Percentiles rank a stretch among this genome's conserved stretches.
Conservation (phyloP, 2,797 vertebrate genomes). For the Helarctos malayanus region DNA sequence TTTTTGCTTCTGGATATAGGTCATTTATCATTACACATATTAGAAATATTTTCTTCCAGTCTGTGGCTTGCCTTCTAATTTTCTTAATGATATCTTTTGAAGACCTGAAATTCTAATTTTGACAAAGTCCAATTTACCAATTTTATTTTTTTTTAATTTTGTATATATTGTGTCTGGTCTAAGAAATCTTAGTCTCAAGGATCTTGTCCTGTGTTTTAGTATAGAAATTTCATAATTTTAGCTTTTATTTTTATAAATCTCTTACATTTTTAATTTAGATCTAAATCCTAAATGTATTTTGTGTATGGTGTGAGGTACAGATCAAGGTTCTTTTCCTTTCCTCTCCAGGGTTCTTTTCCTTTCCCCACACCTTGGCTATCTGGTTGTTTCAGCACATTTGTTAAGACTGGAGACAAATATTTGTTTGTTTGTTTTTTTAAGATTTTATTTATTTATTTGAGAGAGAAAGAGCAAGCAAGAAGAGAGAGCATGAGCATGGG, state of each 20-base stretch:
- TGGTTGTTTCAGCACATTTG: not conserved
- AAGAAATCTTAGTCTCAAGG: not conserved
- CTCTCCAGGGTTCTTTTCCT: not conserved
- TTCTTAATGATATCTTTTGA: constrained; percentile 27
- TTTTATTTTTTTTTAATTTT: constrained; percentile 52
- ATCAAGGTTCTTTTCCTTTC: not conserved
- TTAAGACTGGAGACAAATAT: not conserved
- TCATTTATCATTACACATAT: not conserved
- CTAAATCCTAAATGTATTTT: not conserved
- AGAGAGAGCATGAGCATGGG: not conserved
- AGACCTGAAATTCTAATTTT: not conserved
- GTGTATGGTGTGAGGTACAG: not conserved
- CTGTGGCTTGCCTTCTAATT: not conserved
- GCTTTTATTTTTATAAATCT: constrained; percentile 20
- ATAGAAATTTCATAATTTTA: not conserved
- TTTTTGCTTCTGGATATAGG: not conserved
- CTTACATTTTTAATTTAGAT: constrained; percentile 35
- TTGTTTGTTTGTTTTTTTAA: not conserved
- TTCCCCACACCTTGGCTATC: not conserved
- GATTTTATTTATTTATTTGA: not conserved
- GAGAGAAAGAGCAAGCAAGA: not conserved
- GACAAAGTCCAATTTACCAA: not conserved
- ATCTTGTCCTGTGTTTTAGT: not conserved
- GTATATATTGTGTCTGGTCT: not conserved
- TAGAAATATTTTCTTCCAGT: constrained; percentile 2